Evolutionary conservation across 2,113 vertebrate species (phyloP).

Genomic region (Vidua chalybeata): DNA sequence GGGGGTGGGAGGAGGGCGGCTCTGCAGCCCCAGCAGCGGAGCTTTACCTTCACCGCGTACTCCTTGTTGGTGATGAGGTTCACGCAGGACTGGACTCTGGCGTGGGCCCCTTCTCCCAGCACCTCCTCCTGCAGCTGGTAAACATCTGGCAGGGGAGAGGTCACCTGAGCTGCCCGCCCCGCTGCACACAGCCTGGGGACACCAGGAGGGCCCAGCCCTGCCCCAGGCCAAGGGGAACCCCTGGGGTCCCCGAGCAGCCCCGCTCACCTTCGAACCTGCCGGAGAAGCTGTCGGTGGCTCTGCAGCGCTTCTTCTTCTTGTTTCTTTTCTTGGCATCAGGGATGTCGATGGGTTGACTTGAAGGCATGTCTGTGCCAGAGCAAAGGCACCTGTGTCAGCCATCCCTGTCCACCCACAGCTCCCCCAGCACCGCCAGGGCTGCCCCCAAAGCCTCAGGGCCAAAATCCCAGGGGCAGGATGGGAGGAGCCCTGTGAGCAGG

Average conservation of each 20-base stretch:
- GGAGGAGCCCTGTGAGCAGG: not conserved
- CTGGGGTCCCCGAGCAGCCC: fast-evolving
- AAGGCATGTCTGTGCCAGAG: conserved; percentile 82
- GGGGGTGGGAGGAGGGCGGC: not conserved
- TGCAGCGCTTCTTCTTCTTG: conserved; percentile 98
- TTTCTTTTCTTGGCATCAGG: conserved; percentile 93
- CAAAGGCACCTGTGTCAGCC: not conserved
- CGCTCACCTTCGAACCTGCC: conserved; percentile 90
- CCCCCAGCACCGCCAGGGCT: fast-evolving
- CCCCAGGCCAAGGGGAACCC: too few species aligned
- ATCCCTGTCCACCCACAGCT: fast-evolving
- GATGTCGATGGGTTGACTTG: conserved; percentile 96
- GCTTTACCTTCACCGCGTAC: conserved; percentile 93
- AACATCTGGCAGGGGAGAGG: conserved; percentile 80
- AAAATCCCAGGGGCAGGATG: fast-evolving
- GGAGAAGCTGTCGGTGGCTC: conserved; percentile 96
- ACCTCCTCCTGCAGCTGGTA: conserved; percentile 95
- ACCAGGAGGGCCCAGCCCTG: not conserved
- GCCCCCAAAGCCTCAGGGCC: not conserved
- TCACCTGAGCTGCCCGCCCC: fast-evolving
- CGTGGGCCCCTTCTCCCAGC: conserved; percentile 93
- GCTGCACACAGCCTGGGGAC: not conserved
- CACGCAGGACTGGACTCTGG: conserved; percentile 92
- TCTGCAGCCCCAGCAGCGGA: not conserved
- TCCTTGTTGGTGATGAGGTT: conserved; percentile 98